Base-by-base conservation (phyloP, 2,113 vertebrate genomes). In the Cyanistes caeruleus region DNA sequence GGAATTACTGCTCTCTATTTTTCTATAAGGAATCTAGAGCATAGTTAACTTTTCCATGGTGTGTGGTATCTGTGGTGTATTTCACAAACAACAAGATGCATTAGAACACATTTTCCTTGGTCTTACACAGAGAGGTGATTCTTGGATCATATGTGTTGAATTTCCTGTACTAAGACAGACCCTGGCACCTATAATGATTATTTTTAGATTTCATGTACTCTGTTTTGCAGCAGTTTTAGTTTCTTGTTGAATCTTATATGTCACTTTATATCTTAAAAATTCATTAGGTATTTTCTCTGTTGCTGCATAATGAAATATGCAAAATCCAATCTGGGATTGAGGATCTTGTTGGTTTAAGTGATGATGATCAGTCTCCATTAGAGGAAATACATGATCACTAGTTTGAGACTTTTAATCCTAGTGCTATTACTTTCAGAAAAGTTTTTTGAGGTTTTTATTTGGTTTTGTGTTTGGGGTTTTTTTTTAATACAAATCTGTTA, bases 381-480 rank as follows among this genome's bases (percentile, higher is more conserved):
- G 25, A 52, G 7, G 19, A 97, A 82, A 96, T 96, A 86, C 18
- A 12, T 89, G 22, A 82, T 87, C 31, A 62, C 43, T 94, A 90
- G 83, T 95, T 95, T 94, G 79, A 96, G 2, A 4, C 1, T 82
- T 67, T 48, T 53, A 28, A 52, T 89, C 33, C 7, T 56, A 18
- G 2, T 58, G 28, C 1, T 53, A n/a, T 1, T 35, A 55, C 46
- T 75, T 67, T 90, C 48, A 84, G 24, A 84, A 74, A 81, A 62
- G 3, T 64, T 44, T 62, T 22, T 33, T 39, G 5, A 5, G 2
- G 3, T 7, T 44, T 31, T 41, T 15, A 12, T 15, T 43, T 41
- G 6, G 1, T 9, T 55, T 60, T 13, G 11, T 1, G 3, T 31
- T 53, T 59, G 15, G 6, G 2, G n/a, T n/a, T 7, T 4, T 30